Evolutionary conservation across 2,888 invertebrate species (phyloP).

Genomic region (Caenorhabditis afra): DNA sequence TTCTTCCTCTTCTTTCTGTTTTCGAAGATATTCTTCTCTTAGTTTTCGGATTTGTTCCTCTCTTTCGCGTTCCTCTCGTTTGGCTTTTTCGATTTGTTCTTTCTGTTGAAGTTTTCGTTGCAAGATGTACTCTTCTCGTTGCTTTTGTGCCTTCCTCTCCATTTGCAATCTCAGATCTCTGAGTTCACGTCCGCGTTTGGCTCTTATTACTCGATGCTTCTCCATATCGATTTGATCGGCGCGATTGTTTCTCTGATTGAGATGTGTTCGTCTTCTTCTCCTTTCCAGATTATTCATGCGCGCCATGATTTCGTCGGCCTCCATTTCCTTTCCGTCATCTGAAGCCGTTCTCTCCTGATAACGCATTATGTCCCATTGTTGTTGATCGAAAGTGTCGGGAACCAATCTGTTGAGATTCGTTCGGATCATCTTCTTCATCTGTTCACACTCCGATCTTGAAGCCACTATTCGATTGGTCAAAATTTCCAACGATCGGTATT

Average conservation of each 20-base stretch:
- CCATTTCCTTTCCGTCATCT: not conserved
- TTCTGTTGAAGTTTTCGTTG: no score
- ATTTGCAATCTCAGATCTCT: no score
- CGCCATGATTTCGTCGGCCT: not conserved
- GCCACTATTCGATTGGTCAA: no score
- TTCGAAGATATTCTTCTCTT: not conserved
- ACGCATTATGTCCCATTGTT: not conserved
- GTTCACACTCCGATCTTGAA: no score
- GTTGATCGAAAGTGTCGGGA: no score
- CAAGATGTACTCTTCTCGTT: no score
- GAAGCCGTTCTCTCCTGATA: not conserved
- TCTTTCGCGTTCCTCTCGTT: no score
- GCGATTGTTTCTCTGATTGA: not conserved
- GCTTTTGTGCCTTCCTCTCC: no score
- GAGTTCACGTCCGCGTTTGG: no score
- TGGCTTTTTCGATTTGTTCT: not conserved
- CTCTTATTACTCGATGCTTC: not conserved
- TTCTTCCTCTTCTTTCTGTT: conserved; percentile 1
- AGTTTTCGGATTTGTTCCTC: not conserved
- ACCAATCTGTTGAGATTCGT: no score
- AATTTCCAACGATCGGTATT: no score
- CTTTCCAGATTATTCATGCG: not conserved
- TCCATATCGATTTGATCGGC: not conserved
- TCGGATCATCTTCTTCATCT: no score
- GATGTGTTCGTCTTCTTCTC: not conserved